These are phyloP conservation scores for Anadara kagoshimensis DNA, from an alignment of 1,140 invertebrate species.

Conservation along the genomic window DNA sequence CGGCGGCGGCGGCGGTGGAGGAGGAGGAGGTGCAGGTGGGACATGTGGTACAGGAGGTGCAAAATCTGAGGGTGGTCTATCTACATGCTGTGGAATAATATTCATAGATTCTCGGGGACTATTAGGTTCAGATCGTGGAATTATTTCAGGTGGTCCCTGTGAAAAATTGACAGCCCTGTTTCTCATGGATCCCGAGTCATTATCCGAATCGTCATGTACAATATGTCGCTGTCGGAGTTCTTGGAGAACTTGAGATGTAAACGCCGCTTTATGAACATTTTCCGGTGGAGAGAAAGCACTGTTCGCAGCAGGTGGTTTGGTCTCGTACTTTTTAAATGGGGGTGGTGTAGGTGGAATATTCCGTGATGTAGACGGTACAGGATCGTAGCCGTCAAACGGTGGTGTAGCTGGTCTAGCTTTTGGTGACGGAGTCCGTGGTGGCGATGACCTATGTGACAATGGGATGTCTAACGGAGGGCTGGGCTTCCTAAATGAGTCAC, in stretches of 20 bases:
- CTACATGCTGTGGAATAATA: conserved; percentile 14
- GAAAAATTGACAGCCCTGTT: conserved; percentile 32
- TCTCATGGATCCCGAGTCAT: conserved; percentile 15
- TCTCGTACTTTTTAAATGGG: conserved; percentile 3
- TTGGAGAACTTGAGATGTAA: conserved; percentile 29
- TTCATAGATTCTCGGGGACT: conserved; percentile 36
- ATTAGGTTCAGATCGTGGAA: conserved; percentile 34
- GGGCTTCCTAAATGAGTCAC: neutral
- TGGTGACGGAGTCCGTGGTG: neutral
- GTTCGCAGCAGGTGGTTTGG: neutral
- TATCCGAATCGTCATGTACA: conserved; percentile 9
- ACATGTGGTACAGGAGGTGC: neutral
- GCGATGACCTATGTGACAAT: conserved; percentile 9
- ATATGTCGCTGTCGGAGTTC: conserved; percentile 28
- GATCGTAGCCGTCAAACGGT: conserved; percentile 25
- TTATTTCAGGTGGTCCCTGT: conserved; percentile 30
- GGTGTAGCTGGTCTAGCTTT: conserved; percentile 25
- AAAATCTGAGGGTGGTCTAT: neutral
- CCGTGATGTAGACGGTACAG: conserved; percentile 6
- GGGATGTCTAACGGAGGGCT: conserved; percentile 32
- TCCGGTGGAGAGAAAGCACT: neutral
- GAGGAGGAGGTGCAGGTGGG: conserved; percentile 12
- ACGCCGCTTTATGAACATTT: conserved; percentile 21
- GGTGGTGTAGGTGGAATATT: conserved; percentile 20
- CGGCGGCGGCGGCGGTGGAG: conserved; percentile 8